Conservation (phyloP, 1,140 invertebrate genomes). For the Ceratosolen solmsi region DNA sequence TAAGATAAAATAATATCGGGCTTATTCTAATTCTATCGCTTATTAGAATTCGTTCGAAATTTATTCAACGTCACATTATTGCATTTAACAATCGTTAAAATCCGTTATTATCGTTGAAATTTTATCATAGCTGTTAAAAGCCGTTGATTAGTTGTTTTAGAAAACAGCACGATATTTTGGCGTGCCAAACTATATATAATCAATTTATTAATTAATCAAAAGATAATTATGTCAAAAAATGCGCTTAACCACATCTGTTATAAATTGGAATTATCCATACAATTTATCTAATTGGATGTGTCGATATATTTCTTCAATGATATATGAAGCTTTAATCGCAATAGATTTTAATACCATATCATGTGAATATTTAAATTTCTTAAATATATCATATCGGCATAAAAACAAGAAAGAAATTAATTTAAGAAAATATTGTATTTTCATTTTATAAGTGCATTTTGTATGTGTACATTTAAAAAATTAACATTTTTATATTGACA, state of each 20-base stretch:
- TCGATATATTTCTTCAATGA: neutral
- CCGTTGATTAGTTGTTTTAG: neutral
- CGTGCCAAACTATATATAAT: neutral
- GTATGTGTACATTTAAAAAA: too few relatives aligned
- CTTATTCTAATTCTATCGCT: too few relatives aligned
- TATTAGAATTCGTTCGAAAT: neutral
- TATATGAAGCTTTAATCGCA: neutral
- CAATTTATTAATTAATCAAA: neutral
- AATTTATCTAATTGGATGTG: neutral
- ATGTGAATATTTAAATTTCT: too few relatives aligned
- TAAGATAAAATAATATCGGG: too few relatives aligned
- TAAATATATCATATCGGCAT: too few relatives aligned
- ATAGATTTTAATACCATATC: too few relatives aligned
- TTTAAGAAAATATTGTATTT: too few relatives aligned
- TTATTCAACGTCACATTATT: neutral
- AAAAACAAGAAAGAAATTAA: too few relatives aligned
- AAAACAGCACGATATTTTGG: neutral
- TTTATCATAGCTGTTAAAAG: constrained; percentile 5
- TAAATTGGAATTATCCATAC: neutral
- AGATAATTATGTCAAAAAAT: neutral
- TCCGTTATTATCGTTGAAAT: neutral
- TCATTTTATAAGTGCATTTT: too few relatives aligned
- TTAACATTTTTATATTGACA: too few relatives aligned
- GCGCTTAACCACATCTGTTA: neutral
- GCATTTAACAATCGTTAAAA: neutral